Evolutionary conservation across 2,797 vertebrate species (phyloP), one percentile per base, ranked within the genome.

Genomic region (Chaetodon trifasciatus): DNA sequence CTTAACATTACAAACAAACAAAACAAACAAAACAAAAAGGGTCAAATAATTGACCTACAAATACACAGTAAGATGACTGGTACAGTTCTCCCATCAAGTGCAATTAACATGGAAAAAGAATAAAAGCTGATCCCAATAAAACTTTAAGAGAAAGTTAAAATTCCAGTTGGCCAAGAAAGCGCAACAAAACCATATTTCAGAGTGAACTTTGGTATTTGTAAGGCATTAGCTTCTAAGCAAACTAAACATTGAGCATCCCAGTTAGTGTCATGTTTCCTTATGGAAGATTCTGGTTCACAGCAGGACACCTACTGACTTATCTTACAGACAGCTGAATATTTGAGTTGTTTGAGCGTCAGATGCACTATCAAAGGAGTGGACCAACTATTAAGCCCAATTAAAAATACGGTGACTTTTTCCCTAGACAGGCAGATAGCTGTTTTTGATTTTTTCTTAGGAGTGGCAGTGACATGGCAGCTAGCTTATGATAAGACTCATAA

Each of bases 401-500:
- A 72, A 60, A 71, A 6, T 37, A 11, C 3, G 23, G 21, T 49
- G 57, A 70, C 28, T 17, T 76, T 61, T 63, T 44, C 35, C 46
- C 40, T 24, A 75, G 49, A 65, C 35, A 74, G 32, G 24, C 8
- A 60, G 13, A 58, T 6, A 37, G 6, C 46, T 60, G 76, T 76
- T 8, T 57, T 3, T 4, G 28, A 74, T 52, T 69, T 50, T 76
- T 17, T 67, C 16, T 23, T 58, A 76, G 78, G 64, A 82, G 74
- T 77, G 78, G 70, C 82, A 86, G 66, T 81, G 81, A 85, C 81
- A 86, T 71, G 57, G 78, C 80, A 88, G 67, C 69, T 74, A 81
- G 50, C 52, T 44, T 46, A 44, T 5, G 28, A 76, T 68, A 42
- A 61, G 32, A 66, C 57, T 52, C 64, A 88, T 76, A 77, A 84